Evolutionary conservation across 1,140 invertebrate genomes (phyloP).

Genomic region (Atopsyche davidsoni): DNA sequence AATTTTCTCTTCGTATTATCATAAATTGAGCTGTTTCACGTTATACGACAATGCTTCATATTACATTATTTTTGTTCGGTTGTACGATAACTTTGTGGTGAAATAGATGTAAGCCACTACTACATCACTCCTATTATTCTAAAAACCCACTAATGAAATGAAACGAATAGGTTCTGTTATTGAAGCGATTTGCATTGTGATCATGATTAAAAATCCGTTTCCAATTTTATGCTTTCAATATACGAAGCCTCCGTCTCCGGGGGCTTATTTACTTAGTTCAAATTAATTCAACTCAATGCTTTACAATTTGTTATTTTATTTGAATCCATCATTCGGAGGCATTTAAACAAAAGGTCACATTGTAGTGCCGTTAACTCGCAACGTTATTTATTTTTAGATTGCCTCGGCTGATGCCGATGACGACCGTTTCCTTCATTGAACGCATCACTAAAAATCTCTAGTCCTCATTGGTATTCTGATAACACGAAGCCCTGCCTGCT

Average conservation of each 20-base stretch:
- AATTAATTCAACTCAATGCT: constrained; percentile 1
- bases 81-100: too few species aligned
- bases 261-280: neutral
- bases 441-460: constrained; percentile 27
- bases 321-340: too few species aligned
- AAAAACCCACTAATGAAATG: too few species aligned
- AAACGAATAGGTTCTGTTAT: too few species aligned
- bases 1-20: too few species aligned
- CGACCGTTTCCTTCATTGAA: constrained; percentile 21
- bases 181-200: too few species aligned
- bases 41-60: too few species aligned
- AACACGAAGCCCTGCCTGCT: constrained; percentile 29
- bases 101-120: too few species aligned
- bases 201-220: neutral
- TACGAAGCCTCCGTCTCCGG: neutral
- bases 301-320: neutral
- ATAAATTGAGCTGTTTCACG: too few species aligned
- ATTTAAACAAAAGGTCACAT: neutral
- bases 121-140: too few species aligned
- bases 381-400: neutral
- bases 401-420: constrained; percentile 10
- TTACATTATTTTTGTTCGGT: too few species aligned
- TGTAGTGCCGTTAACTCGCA: neutral
- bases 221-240: neutral
- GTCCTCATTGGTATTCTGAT: constrained; percentile 31